A percentile compares a stretch with the other conserved stretches of the same genome.
Evolutionary conservation across 2,113 vertebrate genomes (phyloP).

Genomic region (Cichladusa arquata): DNA sequence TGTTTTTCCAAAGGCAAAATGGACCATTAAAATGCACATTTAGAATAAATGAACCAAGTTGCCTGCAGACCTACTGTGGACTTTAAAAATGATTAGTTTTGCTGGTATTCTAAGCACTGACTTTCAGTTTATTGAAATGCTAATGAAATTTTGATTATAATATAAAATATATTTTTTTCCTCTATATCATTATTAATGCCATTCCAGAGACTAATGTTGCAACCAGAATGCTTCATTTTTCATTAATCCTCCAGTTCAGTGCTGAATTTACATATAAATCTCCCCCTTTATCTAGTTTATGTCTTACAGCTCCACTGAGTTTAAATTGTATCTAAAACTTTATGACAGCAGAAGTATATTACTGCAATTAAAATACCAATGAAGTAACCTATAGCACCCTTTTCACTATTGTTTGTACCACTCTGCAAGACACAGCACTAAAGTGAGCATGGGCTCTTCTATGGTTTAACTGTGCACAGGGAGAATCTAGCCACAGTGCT

Average conservation of each 20-base stretch:
- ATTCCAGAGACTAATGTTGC: conserved; percentile 21
- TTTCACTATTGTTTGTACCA: neutral
- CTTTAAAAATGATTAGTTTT: conserved; percentile 1
- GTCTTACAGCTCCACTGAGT: neutral
- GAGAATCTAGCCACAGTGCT: neutral
- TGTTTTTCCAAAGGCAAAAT: neutral
- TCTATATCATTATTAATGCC: conserved; percentile 8
- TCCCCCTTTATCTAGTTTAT: neutral
- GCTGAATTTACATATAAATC: conserved; percentile 18
- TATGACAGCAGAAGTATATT: neutral
- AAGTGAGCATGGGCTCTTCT: neutral
- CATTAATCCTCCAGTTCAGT: neutral
- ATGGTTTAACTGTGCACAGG: neutral
- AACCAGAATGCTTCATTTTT: neutral
- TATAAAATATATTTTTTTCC: neutral
- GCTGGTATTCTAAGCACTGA: neutral
- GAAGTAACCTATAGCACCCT: neutral
- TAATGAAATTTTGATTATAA: conserved; percentile 45
- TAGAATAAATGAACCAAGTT: neutral
- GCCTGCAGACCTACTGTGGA: neutral
- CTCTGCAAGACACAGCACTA: neutral
- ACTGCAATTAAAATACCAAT: conserved; percentile 18
- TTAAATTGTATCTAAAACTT: conserved; percentile 20
- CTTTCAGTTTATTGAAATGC: conserved; percentile 43
- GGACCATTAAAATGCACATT: neutral